A percentile compares a stretch with the other conserved stretches of the same genome.
These are phyloP conservation scores for Coluber constrictor DNA, from an alignment of 2,797 vertebrate genomes.

Conservation along the genomic window DNA sequence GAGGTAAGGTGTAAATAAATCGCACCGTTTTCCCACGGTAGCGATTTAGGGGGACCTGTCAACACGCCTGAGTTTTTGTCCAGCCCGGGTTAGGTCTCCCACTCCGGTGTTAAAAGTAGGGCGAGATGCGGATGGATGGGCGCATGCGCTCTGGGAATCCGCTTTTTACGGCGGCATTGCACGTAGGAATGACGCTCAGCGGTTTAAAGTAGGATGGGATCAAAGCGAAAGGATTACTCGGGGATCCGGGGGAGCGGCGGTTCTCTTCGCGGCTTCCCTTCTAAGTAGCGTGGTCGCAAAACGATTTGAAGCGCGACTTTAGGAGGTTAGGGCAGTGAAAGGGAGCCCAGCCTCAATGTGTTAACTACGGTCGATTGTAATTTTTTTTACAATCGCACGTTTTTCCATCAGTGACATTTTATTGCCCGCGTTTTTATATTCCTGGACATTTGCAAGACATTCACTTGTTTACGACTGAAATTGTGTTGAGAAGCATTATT, in stretches of 20 bases:
- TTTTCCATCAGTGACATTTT: neutral
- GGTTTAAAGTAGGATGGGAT: neutral
- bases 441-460: neutral
- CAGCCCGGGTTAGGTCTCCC: neutral
- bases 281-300: neutral
- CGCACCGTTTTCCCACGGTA: neutral
- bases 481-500: neutral
- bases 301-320: neutral
- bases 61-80: fast-evolving
- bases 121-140: fast-evolving
- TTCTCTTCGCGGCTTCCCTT: neutral
- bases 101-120: fast-evolving
- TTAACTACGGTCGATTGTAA: neutral
- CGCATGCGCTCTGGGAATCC: fast-evolving
- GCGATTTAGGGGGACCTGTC: neutral
- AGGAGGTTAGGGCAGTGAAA: neutral
- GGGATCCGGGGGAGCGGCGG: neutral
- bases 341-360: neutral
- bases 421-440: neutral
- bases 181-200: slow-evolving; percentile 6
- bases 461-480: neutral
- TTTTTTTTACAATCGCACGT: no score
- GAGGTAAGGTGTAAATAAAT: fast-evolving
- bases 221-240: neutral
- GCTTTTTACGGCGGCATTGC: slow-evolving; percentile 7